These are phyloP conservation scores for Diaprepes abbreviatus DNA, from an alignment of 2,888 invertebrate species.

Conservation along the genomic window DNA sequence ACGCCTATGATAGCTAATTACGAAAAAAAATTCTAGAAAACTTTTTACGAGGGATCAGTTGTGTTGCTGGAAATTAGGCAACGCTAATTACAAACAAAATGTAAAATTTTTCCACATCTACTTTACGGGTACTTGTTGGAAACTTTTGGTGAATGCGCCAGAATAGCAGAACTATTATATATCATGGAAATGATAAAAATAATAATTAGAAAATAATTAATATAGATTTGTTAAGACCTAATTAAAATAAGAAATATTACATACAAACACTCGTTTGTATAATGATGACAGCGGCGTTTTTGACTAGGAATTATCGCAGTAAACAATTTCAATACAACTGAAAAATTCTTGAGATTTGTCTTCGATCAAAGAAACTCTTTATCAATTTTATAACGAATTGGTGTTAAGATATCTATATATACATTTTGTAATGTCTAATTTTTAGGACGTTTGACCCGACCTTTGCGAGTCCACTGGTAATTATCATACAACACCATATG, in stretches of 20 bases:
- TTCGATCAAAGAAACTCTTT: slow-evolving; percentile 26
- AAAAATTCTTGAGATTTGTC: slow-evolving; percentile 19
- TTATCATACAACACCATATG: too few relatives aligned
- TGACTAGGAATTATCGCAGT: slow-evolving; percentile 1
- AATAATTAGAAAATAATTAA: slow-evolving; percentile 6
- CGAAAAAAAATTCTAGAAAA: too few relatives aligned
- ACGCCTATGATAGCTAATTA: too few relatives aligned
- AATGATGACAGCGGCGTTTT: slow-evolving; percentile 14
- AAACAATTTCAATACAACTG: slow-evolving; percentile 23
- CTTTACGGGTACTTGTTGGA: too few relatives aligned
- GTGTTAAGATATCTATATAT: not conserved
- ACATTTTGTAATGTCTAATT: slow-evolving; percentile 13
- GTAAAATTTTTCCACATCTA: too few relatives aligned
- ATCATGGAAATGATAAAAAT: not conserved
- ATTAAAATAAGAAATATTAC: slow-evolving; percentile 4
- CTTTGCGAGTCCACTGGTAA: not conserved
- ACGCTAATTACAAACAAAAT: too few relatives aligned
- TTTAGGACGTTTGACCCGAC: slow-evolving; percentile 22
- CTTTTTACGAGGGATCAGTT: too few relatives aligned
- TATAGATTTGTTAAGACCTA: slow-evolving; percentile 4
- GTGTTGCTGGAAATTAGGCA: too few relatives aligned
- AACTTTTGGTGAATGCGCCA: slow-evolving; percentile 16
- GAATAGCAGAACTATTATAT: too few relatives aligned
- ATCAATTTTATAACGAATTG: slow-evolving; percentile 12
- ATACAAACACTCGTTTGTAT: not conserved